Percentiles rank a stretch among this genome's conserved stretches.
These are phyloP conservation scores for Malthinus seriepunctatus DNA, from an alignment of 2,888 invertebrate genomes.

Conservation along the genomic window DNA sequence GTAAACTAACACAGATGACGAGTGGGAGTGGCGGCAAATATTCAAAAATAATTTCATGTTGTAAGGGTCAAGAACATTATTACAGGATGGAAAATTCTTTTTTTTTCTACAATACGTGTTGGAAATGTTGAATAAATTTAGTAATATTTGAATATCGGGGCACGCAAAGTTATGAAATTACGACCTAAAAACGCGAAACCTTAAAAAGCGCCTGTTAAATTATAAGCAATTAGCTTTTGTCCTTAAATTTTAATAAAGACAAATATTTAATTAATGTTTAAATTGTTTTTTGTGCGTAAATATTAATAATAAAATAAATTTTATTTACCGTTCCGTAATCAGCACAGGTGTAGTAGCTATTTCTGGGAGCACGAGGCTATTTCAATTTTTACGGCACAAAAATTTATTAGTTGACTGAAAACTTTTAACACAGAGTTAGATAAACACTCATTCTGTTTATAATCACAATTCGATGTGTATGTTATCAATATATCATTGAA, in stretches of 20 bases:
- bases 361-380: constrained; percentile 26
- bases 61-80: constrained; percentile 23
- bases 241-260: neutral
- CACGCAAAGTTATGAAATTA: constrained; percentile 16
- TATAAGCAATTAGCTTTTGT: neutral
- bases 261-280: neutral
- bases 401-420: constrained; percentile 39
- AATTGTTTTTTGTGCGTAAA: neutral
- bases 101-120: constrained; percentile 16
- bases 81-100: constrained; percentile 5
- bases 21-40: constrained; percentile 31
- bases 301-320: constrained; percentile 5
- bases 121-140: constrained; percentile 13
- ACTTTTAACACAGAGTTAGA: constrained; percentile 32
- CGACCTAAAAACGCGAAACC: neutral
- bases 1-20: constrained; percentile 18
- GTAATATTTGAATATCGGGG: constrained; percentile 16
- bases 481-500: constrained; percentile 46
- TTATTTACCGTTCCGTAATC: constrained; percentile 34
- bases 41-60: constrained; percentile 27
- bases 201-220: neutral
- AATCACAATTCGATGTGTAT: constrained; percentile 41
- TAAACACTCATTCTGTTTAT: constrained; percentile 43
- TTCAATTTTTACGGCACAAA: constrained; percentile 26
- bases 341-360: constrained; percentile 33